A percentile compares a stretch with the other conserved stretches of the same genome.
Conservation (phyloP, 2,888 invertebrate genomes). For the Trachelus iudaicus region DNA sequence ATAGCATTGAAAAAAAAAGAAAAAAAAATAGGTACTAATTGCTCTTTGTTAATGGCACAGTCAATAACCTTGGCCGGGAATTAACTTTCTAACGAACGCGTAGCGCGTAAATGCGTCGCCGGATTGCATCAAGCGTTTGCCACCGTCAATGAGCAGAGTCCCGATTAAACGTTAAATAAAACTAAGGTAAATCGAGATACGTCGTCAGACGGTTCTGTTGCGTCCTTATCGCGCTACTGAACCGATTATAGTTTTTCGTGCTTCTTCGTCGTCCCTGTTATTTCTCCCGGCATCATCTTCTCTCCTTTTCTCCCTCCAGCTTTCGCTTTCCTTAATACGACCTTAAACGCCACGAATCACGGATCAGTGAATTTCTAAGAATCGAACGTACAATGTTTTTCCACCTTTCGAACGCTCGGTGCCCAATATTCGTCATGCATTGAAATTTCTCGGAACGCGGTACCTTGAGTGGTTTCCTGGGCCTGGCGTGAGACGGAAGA, state of each 20-base stretch:
- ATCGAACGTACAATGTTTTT: not conserved
- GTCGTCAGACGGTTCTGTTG: not conserved
- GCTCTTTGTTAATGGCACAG: not conserved
- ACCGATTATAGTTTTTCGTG: not conserved
- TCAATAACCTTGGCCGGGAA: constrained; percentile 1
- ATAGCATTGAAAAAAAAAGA: not conserved
- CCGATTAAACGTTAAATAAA: not conserved
- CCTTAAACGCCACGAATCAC: not conserved
- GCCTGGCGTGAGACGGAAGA: not conserved
- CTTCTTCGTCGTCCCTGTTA: not conserved
- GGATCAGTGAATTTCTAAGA: not conserved
- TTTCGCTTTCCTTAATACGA: not conserved
- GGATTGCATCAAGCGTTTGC: not conserved
- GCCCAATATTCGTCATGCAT: not conserved
- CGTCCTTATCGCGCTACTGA: not conserved
- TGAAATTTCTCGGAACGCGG: not conserved
- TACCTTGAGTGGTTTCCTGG: not conserved
- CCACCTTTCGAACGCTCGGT: not conserved
- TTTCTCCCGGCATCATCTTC: not conserved
- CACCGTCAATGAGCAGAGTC: not conserved
- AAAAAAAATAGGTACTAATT: too few relatives aligned
- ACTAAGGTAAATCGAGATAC: not conserved
- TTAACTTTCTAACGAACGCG: constrained; percentile 1
- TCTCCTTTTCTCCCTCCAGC: not conserved
- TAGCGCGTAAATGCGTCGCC: not conserved